phyloP scores from a whole-genome alignment of 2,888 invertebrate genomes.

The Balanococcus diminutus region DNA sequence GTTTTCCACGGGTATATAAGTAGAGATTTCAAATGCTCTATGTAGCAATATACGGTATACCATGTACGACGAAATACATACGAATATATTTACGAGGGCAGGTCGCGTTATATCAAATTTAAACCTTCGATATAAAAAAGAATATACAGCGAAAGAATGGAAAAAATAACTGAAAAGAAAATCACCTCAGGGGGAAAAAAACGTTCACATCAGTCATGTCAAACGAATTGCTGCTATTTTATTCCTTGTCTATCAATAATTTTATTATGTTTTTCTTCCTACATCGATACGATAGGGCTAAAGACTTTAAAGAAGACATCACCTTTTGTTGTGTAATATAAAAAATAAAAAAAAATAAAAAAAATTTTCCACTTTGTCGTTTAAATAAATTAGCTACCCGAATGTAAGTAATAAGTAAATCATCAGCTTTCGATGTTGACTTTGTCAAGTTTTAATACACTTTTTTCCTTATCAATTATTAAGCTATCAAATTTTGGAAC shows the following conservation, averaged over 20 bases:
- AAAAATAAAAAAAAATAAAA: neutral
- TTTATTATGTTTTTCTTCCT: neutral
- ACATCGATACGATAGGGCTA: neutral
- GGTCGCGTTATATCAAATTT: slow-evolving; percentile 27
- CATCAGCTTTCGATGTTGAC: neutral
- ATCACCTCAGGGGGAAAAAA: neutral
- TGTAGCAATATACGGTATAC: neutral
- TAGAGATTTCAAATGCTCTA: slow-evolving; percentile 11
- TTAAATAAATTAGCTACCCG: neutral
- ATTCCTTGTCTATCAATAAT: slow-evolving; percentile 1
- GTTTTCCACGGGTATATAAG: neutral
- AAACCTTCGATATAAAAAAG: neutral
- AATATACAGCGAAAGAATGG: slow-evolving; percentile 2
- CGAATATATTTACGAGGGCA: slow-evolving; percentile 23
- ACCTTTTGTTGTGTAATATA: neutral
- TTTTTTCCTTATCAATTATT: neutral
- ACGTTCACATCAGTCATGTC: neutral
- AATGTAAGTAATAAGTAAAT: neutral
- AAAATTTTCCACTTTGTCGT: neutral
- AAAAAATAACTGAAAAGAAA: slow-evolving; percentile 4
- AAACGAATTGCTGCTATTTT: slow-evolving; percentile 9
- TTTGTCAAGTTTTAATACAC: neutral
- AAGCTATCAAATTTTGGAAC: neutral
- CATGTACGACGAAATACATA: neutral
- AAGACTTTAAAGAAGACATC: slow-evolving; percentile 10